Evolutionary conservation across 1,140 invertebrate genomes (phyloP), one percentile per base, ranked within the genome.

Genomic region (Scaptomyza graminum): DNA sequence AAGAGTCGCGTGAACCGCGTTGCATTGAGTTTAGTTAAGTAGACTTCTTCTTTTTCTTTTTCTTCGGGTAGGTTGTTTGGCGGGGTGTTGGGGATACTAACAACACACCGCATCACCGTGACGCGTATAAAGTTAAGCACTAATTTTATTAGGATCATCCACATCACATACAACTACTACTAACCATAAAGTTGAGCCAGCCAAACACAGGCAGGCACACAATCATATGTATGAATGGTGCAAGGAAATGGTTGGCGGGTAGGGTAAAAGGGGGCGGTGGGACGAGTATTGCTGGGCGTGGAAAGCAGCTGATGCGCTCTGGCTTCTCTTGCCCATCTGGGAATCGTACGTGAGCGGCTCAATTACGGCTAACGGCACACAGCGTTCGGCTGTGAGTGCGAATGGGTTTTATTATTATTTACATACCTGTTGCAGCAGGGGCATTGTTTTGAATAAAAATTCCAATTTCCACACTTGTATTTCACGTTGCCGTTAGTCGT

Each of bases 391-490:
- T 74, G 70, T 56, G 83, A 69, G 83, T 87, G 83, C 83, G 83
- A 87, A 87, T 87, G 83, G 79, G 83, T 87, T 85, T 84, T 90
- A 82, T 90, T 90, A 82, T 90, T 90, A 90, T 90, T 90, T 91
- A 91, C 90, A 91, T 91, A 91, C 90, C 90, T 91, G 90, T 91
- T 91, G 90, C 90, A 91, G 85, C 83, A 83, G 72, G 64, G 90
- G 90, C 90, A 91, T 91, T 91, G 90, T 91, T 91, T 91, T 91
- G 90, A 91, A 90, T 91, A 91, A 91, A 91, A 91, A 91, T 90
- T 90, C 90, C 90, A 91, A 91, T 91, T 91, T 88, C 90, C 84
- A 90, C 89, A 90, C 84, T 87, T 90, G 85, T 72, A 71, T 71
- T 75, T 70, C 73, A 67, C 76, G 72, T 76, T 71, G 68, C 54